Conservation (phyloP, 2,113 vertebrate species). For the Sclerurus mexicanus region DNA sequence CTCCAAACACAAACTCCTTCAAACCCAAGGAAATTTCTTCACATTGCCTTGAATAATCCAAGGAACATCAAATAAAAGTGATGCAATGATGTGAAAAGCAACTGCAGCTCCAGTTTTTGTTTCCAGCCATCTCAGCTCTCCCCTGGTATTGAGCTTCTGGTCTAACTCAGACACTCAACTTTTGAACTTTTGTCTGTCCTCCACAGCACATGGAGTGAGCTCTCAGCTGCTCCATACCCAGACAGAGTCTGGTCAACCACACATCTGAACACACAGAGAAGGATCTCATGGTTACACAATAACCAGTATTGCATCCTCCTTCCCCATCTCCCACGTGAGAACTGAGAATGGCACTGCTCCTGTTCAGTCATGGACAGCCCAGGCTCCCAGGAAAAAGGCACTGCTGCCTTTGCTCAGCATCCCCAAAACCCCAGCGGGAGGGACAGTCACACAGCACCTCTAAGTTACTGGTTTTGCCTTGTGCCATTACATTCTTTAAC, state of each 20-base stretch:
- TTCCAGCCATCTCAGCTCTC: background rate
- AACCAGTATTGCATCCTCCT: background rate
- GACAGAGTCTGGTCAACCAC: background rate
- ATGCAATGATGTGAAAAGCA: background rate
- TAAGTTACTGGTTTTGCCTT: accelerated
- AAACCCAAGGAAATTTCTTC: background rate
- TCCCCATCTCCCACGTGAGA: background rate
- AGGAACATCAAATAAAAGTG: background rate
- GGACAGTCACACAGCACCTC: background rate
- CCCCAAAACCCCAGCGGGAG: background rate
- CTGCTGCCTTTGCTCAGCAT: accelerated
- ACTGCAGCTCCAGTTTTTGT: background rate
- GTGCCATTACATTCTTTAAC: no score
- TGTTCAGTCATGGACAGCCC: accelerated
- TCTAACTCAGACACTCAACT: background rate
- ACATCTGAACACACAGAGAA: background rate
- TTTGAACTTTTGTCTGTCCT: background rate
- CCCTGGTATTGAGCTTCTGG: background rate
- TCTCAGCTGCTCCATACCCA: background rate
- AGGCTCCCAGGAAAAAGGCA: background rate
- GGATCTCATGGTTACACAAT: background rate
- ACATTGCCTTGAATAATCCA: background rate
- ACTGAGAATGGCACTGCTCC: background rate
- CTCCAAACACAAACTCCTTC: background rate
- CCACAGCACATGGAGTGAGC: background rate